Evolutionary conservation across 2,797 vertebrate genomes (phyloP).

Genomic region (Mus caroli): DNA sequence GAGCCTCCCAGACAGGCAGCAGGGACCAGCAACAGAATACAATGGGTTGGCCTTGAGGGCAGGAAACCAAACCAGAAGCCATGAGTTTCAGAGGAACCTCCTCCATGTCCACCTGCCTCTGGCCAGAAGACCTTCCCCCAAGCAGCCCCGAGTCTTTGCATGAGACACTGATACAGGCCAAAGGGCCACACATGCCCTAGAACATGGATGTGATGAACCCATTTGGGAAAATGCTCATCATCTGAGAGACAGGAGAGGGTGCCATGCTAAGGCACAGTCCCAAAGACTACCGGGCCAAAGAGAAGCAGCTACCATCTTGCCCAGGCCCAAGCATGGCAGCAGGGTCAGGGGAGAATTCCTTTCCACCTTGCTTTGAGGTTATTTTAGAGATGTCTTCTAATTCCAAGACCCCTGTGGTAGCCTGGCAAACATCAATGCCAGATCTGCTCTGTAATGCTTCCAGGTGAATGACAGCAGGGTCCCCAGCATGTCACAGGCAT

Average conservation of each 20-base stretch:
- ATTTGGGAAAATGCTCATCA: slow-evolving; percentile 44
- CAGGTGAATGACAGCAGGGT: not conserved
- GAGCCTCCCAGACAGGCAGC: not conserved
- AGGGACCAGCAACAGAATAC: not conserved
- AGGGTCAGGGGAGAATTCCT: not conserved
- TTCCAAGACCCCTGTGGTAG: not conserved
- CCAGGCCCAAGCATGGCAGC: not conserved
- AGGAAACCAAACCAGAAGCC: not conserved
- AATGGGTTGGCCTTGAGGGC: not conserved
- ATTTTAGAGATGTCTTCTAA: not conserved
- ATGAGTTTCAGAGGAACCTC: not conserved
- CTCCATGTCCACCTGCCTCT: not conserved
- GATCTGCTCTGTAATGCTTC: not conserved
- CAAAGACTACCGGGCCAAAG: not conserved
- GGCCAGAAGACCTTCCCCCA: not conserved
- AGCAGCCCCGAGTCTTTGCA: not conserved
- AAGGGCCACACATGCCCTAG: not conserved
- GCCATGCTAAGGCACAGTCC: not conserved
- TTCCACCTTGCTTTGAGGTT: not conserved
- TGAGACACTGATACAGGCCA: slow-evolving; percentile 14
- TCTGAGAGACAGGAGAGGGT: not conserved
- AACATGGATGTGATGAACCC: not conserved
- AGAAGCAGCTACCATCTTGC: not conserved
- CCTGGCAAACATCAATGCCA: not conserved
- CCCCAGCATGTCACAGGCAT: not conserved